Percentiles rank a stretch among this genome's conserved stretches.
Conservation (phyloP, 1,140 invertebrate species). For the Ooceraea biroi region DNA sequence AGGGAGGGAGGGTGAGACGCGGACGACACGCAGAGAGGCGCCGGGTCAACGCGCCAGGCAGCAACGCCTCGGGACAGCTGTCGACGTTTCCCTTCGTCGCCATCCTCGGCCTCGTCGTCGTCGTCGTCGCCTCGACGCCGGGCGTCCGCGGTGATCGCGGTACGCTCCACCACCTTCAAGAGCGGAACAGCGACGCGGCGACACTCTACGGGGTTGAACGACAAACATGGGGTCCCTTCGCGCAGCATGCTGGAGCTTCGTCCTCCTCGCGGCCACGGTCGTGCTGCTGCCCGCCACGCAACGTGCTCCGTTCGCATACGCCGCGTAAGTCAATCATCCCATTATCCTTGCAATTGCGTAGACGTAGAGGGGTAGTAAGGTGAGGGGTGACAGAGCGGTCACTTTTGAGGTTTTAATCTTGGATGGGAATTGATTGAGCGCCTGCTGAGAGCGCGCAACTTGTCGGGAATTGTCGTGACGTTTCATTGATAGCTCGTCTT, state of each 20-base stretch:
- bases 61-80: slow-evolving; percentile 75
- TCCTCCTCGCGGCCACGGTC: slow-evolving; percentile 85
- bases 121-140: slow-evolving; percentile 59
- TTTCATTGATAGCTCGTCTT: background rate
- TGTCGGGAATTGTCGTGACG: background rate
- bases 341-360: background rate
- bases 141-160: slow-evolving; percentile 29
- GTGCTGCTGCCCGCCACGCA: slow-evolving; percentile 85
- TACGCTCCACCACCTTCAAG: slow-evolving; percentile 41
- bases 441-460: background rate
- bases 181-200: slow-evolving; percentile 51
- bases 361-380: background rate
- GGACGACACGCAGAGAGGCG: slow-evolving; percentile 75
- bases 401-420: too few relatives aligned
- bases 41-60: slow-evolving; percentile 77
- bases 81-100: slow-evolving; percentile 67
- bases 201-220: slow-evolving; percentile 48
- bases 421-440: background rate
- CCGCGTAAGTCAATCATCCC: slow-evolving; percentile 81
- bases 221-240: slow-evolving; percentile 81
- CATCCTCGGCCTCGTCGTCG: slow-evolving; percentile 62
- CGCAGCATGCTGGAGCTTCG: slow-evolving; percentile 84
- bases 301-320: slow-evolving; percentile 84
- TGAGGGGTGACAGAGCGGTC: background rate
- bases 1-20: slow-evolving; percentile 73